phyloP scores from a whole-genome alignment of 2,113 vertebrate species.

The Macroglossus sobrinus region DNA sequence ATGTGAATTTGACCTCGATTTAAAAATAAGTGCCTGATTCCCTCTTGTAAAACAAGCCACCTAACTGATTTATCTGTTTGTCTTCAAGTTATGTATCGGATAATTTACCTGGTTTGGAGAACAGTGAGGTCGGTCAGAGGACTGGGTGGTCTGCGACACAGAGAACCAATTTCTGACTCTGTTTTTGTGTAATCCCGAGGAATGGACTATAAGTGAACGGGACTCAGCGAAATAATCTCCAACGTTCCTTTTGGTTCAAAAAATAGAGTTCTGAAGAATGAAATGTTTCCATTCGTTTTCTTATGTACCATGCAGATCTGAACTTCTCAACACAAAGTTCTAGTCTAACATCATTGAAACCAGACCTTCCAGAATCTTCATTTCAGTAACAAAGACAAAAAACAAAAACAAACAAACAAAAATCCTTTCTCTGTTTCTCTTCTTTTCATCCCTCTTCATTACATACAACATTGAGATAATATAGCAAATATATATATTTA shows the following conservation, averaged over 20 bases:
- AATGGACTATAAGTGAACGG: fast-evolving
- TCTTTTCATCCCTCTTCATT: not conserved
- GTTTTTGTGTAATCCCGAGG: too few species aligned
- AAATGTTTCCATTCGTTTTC: fast-evolving
- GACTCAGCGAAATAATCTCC: fast-evolving
- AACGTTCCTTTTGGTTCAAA: too few species aligned
- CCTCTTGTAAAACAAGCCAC: not conserved
- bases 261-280: fast-evolving
- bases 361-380: not conserved
- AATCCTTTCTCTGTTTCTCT: not conserved
- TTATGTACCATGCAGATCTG: fast-evolving
- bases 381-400: not conserved
- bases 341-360: not conserved
- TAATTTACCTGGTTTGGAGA: not conserved
- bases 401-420: not conserved
- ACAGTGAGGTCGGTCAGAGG: not conserved
- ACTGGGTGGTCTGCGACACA: too few species aligned
- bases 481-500: not conserved
- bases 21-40: not conserved
- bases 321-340: not conserved
- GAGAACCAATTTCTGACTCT: not conserved
- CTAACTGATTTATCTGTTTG: too few species aligned
- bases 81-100: not conserved
- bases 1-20: fast-evolving
- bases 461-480: not conserved